Base-by-base conservation (phyloP, 2,797 vertebrate species). In the Gymnocypris eckloni region DNA sequence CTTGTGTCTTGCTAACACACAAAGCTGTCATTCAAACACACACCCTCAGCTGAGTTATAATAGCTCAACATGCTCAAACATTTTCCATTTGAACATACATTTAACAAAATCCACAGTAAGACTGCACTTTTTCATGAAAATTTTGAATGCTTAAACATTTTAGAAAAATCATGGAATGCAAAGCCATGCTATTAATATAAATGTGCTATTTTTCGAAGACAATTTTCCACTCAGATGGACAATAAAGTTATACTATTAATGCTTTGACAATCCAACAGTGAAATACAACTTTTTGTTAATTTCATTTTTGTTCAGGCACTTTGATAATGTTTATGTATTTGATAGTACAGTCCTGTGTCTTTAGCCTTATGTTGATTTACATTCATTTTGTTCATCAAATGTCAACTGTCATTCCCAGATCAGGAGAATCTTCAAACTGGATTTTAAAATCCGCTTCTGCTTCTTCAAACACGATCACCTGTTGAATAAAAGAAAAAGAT, bases 391-490 rank as follows among this genome's bases (percentile, higher is more conserved):
- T 25, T 94, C 89, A 97, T 87, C 96, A 92, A 90, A 98, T 92
- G 0, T 99, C 98, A 45, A 95, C 95, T 70, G 93, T 96, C 94
- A 97, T 96, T 86, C 98, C 98, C 0, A 99, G 92, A n/a, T 95
- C 95, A 10, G 97, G 95, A 0, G 90, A 92, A 20, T 97, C 95
- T 0, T 96, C 95, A 87, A 97, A 98, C 33, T 96, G 94, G 79
- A 99, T 89, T 69, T 95, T 93, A 33, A 94, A 93, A 86, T 98
- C 97, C 0, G 95, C 95, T 18, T 95, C 95, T 79, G 92, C 94
- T 88, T 99, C 98, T 88, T 99, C 98, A 18, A 99, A 99, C 79
- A 98, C 91, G 28, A 97, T 94, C 48, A 99, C 91, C 98, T 99
- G 90, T 50, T 66, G 11, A 39, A 56, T n/a, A 56, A 43, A n/a